Evolutionary conservation across 2,113 vertebrate genomes (phyloP).

Genomic region (Cnemophilus loriae): DNA sequence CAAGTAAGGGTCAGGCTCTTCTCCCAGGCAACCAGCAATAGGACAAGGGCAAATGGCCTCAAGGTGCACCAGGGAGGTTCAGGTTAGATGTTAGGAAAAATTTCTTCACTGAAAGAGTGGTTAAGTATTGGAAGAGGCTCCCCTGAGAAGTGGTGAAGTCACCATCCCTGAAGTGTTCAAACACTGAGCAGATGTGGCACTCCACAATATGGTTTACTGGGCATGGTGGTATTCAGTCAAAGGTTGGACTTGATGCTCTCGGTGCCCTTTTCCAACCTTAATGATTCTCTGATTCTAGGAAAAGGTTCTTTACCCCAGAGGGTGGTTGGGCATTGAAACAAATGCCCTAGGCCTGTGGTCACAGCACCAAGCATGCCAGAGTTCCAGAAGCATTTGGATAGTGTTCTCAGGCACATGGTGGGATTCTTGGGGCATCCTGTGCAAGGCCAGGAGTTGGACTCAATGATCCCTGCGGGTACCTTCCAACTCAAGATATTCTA

Average conservation of each 20-base stretch:
- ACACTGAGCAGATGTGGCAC: background rate
- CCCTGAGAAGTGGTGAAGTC: background rate
- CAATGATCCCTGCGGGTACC: background rate
- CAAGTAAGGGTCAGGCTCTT: background rate
- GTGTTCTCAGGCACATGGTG: background rate
- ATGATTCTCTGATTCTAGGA: background rate
- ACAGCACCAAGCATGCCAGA: background rate
- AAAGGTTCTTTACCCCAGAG: background rate
- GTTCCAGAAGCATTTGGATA: background rate
- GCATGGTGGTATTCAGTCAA: background rate
- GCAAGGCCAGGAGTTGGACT: background rate
- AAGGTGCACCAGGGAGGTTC: background rate
- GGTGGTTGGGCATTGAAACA: background rate
- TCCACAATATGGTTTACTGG: background rate
- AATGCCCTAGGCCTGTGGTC: background rate
- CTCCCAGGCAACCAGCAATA: background rate
- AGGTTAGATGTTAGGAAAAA: background rate
- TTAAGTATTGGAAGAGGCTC: background rate
- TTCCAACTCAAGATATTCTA: background rate
- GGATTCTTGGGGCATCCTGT: background rate
- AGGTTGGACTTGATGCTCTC: background rate
- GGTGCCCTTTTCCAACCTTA: background rate
- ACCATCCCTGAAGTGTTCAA: background rate
- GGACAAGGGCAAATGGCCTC: background rate
- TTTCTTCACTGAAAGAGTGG: background rate